Evolutionary conservation across 2,797 vertebrate species (phyloP), one percentile per base, ranked within the genome.

Genomic region (Rhabdophis nuchalis): DNA sequence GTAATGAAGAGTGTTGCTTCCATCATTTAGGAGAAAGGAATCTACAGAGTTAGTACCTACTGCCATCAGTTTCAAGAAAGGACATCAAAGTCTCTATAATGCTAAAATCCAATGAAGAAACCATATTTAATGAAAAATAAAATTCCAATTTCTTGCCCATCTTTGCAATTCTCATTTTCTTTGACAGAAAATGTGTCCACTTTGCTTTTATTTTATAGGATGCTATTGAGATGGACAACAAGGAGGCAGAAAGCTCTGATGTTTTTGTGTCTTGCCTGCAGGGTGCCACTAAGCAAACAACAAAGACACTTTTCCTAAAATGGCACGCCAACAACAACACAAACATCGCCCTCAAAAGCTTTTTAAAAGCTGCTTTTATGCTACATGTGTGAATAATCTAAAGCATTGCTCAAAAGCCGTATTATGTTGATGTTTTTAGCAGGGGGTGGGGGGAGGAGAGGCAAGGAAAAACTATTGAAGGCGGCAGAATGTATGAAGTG

Each of bases 271-370:
- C 5, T 94, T 95, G 93, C 86, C 89, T 96, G 93, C 86, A 94
- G 86, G 50, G 95, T 96, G 95, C 25, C 86, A 86, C 91, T 93
- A 88, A 92, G 86, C 93, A 95, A 95, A 93, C 95, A 95, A 95
- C 94, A 96, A 95, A 96, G 94, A 89, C 94, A 93, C 92, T 96
- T 96, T 96, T 88, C 90, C 95, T 91, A 91, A 87, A 95, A 96
- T 94, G 94, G 77, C 93, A 94, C 92, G 90, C 68, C 89, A 90
- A 87, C 92, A 90, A 87, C 93, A 95, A 93, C n/a, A 91, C 93
- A 92, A 96, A 93, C 86, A 93, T 91, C 60, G 89, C 92, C n/a
- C 64, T 92, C 94, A 87, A 92, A 94, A 92, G 64, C 64, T 53
- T 57, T 90, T 93, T 89, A 91, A 57, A 95, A 94, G 90, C 91